A percentile compares a stretch with the other conserved stretches of the same genome.
Evolutionary conservation across 2,113 vertebrate species (phyloP).

Genomic region (Psittacula cyanocephala): DNA sequence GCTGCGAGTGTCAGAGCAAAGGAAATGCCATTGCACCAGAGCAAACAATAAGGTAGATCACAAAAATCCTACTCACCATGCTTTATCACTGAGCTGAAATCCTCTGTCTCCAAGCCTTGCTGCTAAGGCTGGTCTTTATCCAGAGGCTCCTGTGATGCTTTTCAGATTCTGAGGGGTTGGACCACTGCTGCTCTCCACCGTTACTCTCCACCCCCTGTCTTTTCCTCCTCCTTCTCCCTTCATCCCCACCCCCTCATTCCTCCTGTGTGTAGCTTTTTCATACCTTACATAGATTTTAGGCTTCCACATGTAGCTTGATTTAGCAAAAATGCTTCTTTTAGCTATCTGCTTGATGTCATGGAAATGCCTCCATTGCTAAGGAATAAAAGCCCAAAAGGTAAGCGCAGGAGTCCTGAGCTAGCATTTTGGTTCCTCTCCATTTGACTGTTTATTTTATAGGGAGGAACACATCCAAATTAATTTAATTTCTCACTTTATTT

Average conservation of each 20-base stretch:
- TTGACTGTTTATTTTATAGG: neutral
- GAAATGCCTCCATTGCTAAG: neutral
- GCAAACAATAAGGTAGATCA: neutral
- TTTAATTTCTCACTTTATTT: accelerated
- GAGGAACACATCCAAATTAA: neutral
- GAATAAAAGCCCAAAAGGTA: neutral
- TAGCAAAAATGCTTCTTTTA: constrained; percentile 45
- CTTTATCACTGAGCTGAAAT: constrained; percentile 50
- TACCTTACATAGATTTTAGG: constrained; percentile 12
- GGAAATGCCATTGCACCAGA: neutral
- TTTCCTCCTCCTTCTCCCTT: constrained; percentile 47
- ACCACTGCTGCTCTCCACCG: constrained; percentile 45
- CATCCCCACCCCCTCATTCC: constrained; percentile 47
- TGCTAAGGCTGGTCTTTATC: constrained; percentile 56
- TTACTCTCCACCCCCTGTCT: constrained; percentile 59
- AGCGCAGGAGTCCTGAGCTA: neutral
- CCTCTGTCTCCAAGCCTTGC: constrained; percentile 33
- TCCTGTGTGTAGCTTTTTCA: constrained; percentile 19
- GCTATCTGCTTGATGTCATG: neutral
- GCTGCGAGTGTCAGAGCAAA: neutral
- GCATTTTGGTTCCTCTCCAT: neutral
- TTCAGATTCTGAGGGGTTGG: constrained; percentile 62
- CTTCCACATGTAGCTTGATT: constrained; percentile 28
- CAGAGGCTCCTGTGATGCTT: constrained; percentile 58
- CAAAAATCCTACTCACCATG: constrained; percentile 61